Conservation (phyloP, 2,797 vertebrate species). For the Knipowitschia caucasica region DNA sequence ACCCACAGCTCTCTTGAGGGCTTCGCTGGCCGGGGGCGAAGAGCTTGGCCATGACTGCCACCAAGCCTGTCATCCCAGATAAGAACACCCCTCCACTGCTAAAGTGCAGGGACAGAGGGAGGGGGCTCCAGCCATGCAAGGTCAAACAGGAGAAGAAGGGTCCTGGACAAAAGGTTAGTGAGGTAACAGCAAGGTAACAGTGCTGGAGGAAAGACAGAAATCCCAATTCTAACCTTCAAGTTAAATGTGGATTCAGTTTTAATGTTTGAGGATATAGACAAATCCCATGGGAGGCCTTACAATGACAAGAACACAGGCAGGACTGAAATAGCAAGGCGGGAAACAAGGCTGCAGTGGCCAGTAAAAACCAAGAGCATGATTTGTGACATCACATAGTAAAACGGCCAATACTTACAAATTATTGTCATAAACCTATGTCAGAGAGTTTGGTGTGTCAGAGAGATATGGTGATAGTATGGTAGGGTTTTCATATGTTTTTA, state of each 20-base stretch:
- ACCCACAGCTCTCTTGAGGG: constrained; percentile 45
- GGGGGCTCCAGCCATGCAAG: constrained; percentile 32
- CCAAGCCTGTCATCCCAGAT: constrained; percentile 57
- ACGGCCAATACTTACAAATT: not conserved
- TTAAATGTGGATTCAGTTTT: constrained; percentile 24
- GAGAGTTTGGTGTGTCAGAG: too few species aligned
- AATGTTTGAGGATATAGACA: constrained; percentile 17
- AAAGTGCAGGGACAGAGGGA: constrained; percentile 40
- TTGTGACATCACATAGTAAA: not conserved
- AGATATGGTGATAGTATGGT: not conserved
- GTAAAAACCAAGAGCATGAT: constrained; percentile 14
- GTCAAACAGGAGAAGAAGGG: constrained; percentile 42
- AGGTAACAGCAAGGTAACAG: constrained; percentile 30
- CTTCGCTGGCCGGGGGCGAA: constrained; percentile 47
- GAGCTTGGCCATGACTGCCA: constrained; percentile 46
- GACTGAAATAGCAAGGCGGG: constrained; percentile 53
- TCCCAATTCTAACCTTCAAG: constrained; percentile 21
- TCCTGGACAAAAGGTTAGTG: constrained; percentile 29
- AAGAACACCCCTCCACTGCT: constrained; percentile 52
- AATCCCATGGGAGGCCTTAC: constrained; percentile 31
- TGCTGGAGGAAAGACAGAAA: constrained; percentile 25
- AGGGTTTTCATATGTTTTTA: too few species aligned
- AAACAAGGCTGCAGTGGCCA: constrained; percentile 5
- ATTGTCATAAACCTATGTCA: too few species aligned
- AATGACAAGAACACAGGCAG: constrained; percentile 45